Base-by-base conservation (phyloP, 2,888 invertebrate species). In the Heliconius aoede region DNA sequence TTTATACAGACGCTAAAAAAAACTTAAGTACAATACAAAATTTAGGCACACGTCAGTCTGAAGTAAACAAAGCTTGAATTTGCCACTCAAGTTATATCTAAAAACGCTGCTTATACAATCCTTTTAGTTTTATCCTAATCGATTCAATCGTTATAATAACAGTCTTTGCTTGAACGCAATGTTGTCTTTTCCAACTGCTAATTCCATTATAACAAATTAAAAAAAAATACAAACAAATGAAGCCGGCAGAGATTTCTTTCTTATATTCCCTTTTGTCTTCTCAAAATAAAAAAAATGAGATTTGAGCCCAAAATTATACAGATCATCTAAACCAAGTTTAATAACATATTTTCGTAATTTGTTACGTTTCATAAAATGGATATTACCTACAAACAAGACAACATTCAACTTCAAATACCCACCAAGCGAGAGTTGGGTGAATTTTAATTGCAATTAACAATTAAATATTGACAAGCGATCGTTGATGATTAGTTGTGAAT, bases 1-100 rank as follows among this genome's bases (percentile, higher is more conserved):
- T 86, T 86, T 84, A 88, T 51, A 86, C 84, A 88, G 89, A 90
- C 85, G 87, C 86, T 85, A 55, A 84, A 82, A n/a, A 85, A 85
- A 80, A 81, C 81, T 76, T 92, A 93, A 92, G 92, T 93, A 93
- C 92, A 79, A 9, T 55, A 55, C 9, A 55, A 55, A 55, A 79
- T 83, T 83, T 85, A 91, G 88, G 89, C 89, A 91, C 90, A 86
- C 81, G 81, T 90, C 91, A 90, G 89, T 91, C 88, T 82, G 85
- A 78, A 81, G 85, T 83, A 82, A 85, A 83, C 78, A 84, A 78
- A 84, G 82, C 21, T 81, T 81, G 80, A 78, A 82, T 79, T 81
- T 81, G 81, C 83, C 81, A 84, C 79, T 79, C 78, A 81, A 85
- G 82, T 78, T 74, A 79, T 71, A 55, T 55, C 67, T 51, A 73